A percentile compares a stretch with the other conserved stretches of the same genome.
These are phyloP conservation scores for human (Homo sapiens) DNA, from an alignment of 2,113 vertebrate genomes.

Conservation along the genomic window GRCh38 chrX:36744501-36745000, in stretches of 20 bases:
- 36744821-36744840: slow-evolving; percentile 47
- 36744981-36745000: slow-evolving; percentile 74
- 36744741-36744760: slow-evolving; percentile 27
- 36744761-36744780: slow-evolving; percentile 30
- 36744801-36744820: slow-evolving; percentile 41
- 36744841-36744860: slow-evolving; percentile 42
- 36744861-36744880: slow-evolving; percentile 21
- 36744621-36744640: slow-evolving; percentile 57
- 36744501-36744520: slow-evolving; percentile 74
- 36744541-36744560: slow-evolving; percentile 73
- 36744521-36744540: slow-evolving; percentile 84
- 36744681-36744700: slow-evolving; percentile 41
- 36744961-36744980: slow-evolving; percentile 73
- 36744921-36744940: slow-evolving; percentile 65
- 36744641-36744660: slow-evolving; percentile 78
- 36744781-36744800: slow-evolving; percentile 43
- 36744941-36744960: slow-evolving; percentile 77
- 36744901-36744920: slow-evolving; percentile 64
- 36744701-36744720: slow-evolving; percentile 47
- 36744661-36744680: slow-evolving; percentile 50
- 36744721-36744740: slow-evolving; percentile 51
- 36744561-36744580: slow-evolving; percentile 71
- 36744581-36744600: slow-evolving; percentile 73
- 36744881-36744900: slow-evolving; percentile 55
- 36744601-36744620: slow-evolving; percentile 68